Conservation (phyloP, 2,113 vertebrate genomes). For the Amblyopsis rosae region DNA sequence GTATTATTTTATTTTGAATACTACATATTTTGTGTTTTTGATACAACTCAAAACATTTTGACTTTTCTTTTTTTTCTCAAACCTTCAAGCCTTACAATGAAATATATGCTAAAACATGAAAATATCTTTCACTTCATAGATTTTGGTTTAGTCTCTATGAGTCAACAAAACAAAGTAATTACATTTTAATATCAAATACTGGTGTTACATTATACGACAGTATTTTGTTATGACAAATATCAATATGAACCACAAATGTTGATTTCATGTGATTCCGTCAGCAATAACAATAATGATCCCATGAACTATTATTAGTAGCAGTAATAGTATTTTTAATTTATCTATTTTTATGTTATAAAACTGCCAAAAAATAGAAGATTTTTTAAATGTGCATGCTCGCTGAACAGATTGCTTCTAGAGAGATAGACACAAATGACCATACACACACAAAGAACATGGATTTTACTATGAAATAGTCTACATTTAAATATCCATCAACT, state of each 20-base stretch:
- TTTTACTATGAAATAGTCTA: too few species aligned
- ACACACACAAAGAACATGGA: too few species aligned
- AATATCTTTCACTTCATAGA: not conserved
- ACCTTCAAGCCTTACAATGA: not conserved
- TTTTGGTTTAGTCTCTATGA: not conserved
- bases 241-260: too few species aligned
- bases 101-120: not conserved
- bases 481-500: slow-evolving; percentile 55
- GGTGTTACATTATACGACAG: not conserved
- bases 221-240: not conserved
- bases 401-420: not conserved
- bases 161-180: not conserved
- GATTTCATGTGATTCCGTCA: not conserved
- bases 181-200: not conserved
- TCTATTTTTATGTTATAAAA: not conserved
- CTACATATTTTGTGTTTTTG: not conserved
- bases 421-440: not conserved
- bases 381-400: not conserved
- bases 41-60: not conserved
- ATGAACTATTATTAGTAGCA: not conserved
- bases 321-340: not conserved
- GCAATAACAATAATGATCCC: not conserved
- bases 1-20: not conserved
- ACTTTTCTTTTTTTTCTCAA: not conserved
- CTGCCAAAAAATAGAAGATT: not conserved